Evolutionary conservation across 2,113 vertebrate species (phyloP).

Genomic region (Oncorhynchus nerka): DNA sequence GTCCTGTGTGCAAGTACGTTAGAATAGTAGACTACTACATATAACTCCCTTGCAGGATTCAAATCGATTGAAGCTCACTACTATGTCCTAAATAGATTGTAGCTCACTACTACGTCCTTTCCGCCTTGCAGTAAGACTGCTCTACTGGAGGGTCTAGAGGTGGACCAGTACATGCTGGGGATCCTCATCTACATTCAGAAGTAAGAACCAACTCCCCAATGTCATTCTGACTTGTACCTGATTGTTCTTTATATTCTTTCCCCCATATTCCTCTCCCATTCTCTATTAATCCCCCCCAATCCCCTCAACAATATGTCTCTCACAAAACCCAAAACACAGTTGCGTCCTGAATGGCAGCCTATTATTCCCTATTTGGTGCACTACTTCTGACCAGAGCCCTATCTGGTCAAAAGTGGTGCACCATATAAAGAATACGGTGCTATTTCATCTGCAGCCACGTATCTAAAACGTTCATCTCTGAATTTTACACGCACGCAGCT

Average conservation of each 20-base stretch:
- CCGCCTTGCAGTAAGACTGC: slow-evolving; percentile 83
- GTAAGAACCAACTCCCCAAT: slow-evolving; percentile 65
- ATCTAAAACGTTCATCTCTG: too few species aligned
- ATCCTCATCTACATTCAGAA: slow-evolving; percentile 93
- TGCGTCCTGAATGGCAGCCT: too few species aligned
- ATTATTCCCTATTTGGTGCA: too few species aligned
- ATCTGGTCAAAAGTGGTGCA: too few species aligned
- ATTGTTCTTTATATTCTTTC: too few species aligned
- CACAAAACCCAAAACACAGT: too few species aligned
- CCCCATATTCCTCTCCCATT: too few species aligned
- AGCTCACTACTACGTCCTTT: slow-evolving; percentile 13
- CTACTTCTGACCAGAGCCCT: too few species aligned
- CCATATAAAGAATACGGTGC: too few species aligned
- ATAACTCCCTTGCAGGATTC: not conserved
- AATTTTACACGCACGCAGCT: not conserved
- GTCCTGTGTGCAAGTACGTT: slow-evolving; percentile 77
- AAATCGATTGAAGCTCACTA: not conserved
- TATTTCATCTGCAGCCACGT: too few species aligned
- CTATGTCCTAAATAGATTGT: slow-evolving; percentile 9
- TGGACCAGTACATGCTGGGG: slow-evolving; percentile 95
- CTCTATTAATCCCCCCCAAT: too few species aligned
- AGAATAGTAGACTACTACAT: not conserved
- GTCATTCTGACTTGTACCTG: not conserved
- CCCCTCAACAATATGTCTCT: too few species aligned
- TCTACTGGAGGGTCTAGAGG: slow-evolving; percentile 89